These are phyloP conservation scores for Tilapia sparmanii DNA, from an alignment of 2,113 vertebrate genomes.

Conservation along the genomic window DNA sequence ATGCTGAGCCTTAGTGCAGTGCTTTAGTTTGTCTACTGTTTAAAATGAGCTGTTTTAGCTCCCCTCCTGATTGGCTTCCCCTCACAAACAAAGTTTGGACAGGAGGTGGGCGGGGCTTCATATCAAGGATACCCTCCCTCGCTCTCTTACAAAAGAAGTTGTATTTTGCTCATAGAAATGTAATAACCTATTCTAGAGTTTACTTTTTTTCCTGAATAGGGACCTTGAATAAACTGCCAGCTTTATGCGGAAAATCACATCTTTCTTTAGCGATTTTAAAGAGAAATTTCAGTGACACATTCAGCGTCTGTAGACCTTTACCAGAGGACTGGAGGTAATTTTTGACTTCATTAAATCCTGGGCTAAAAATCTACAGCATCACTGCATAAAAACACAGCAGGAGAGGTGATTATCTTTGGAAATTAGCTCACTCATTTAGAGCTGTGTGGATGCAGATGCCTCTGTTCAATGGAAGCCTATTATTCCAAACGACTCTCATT, in stretches of 20 bases:
- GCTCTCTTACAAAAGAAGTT: background rate
- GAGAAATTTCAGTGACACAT: conserved; percentile 13
- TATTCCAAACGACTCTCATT: conserved; percentile 74
- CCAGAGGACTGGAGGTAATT: conserved; percentile 40
- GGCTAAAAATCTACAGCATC: conserved; percentile 59
- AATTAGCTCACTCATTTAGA: conserved; percentile 77
- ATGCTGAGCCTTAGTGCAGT: background rate
- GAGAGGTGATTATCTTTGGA: conserved; percentile 71
- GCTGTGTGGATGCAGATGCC: conserved; percentile 78
- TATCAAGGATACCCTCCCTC: background rate
- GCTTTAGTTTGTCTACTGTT: background rate
- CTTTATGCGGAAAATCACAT: conserved; percentile 17
- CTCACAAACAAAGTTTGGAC: background rate
- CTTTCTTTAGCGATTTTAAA: conserved; percentile 3
- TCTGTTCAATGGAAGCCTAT: conserved; percentile 71
- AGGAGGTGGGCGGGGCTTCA: background rate
- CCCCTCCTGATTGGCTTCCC: background rate
- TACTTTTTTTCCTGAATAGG: background rate
- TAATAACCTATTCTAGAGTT: background rate
- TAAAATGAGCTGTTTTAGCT: background rate
- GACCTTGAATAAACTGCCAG: background rate
- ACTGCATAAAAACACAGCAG: conserved; percentile 63
- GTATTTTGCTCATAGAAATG: background rate
- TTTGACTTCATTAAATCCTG: conserved; percentile 63
- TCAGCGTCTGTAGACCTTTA: conserved; percentile 8